Conservation (phyloP, 2,113 vertebrate species). For the Fregetta grallaria region DNA sequence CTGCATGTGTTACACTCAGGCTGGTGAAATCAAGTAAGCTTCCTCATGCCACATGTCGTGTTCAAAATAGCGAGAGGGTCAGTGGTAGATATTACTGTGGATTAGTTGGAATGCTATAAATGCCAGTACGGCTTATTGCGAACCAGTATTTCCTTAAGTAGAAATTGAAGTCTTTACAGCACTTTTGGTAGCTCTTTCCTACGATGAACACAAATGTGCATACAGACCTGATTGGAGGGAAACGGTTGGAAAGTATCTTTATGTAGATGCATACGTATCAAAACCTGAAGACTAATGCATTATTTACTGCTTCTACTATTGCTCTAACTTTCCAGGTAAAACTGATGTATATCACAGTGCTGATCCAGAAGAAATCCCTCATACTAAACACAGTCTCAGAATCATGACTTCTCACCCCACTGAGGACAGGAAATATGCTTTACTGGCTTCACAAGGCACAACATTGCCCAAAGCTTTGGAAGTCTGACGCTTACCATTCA, state of each 20-base stretch:
- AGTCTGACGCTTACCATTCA: neutral
- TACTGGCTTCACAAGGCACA: neutral
- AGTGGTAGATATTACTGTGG: neutral
- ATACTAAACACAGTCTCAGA: neutral
- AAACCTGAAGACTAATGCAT: neutral
- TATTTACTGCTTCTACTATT: neutral
- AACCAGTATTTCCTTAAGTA: neutral
- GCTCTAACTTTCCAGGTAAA: neutral
- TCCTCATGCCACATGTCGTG: neutral
- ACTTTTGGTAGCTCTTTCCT: neutral
- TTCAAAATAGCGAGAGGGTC: neutral
- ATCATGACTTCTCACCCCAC: neutral
- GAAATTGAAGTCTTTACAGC: neutral
- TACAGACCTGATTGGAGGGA: neutral
- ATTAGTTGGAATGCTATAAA: neutral
- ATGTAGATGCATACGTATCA: neutral
- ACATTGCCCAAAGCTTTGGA: neutral
- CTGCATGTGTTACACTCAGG: neutral
- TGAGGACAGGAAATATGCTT: neutral
- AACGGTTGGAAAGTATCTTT: neutral
- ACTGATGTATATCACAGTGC: neutral
- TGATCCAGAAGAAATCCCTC: neutral
- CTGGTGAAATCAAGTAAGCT: neutral
- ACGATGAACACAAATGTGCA: neutral
- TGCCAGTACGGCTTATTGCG: neutral